Conservation (phyloP, 2,113 vertebrate genomes). For the Oryzias woworae region DNA sequence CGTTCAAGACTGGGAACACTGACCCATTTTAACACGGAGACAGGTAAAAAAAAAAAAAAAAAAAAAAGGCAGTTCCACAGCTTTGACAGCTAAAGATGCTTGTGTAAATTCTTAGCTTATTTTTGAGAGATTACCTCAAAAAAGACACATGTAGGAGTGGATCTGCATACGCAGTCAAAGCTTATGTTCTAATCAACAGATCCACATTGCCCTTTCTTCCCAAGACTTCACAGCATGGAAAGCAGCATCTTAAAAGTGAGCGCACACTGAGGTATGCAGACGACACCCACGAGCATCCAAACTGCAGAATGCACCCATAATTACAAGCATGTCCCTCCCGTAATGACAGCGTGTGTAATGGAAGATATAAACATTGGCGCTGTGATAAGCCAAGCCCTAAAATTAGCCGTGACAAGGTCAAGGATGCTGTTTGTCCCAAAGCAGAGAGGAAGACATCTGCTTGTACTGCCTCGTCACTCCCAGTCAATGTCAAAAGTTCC, state of each 20-base stretch:
- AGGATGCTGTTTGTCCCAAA: constrained; percentile 68
- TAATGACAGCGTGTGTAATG: constrained; percentile 72
- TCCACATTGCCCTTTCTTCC: not conserved
- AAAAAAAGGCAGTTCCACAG: constrained; percentile 12
- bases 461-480: constrained; percentile 66
- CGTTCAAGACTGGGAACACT: constrained; percentile 30
- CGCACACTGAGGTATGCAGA: constrained; percentile 11
- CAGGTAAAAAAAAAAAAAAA: constrained; percentile 35
- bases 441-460: constrained; percentile 70
- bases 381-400: constrained; percentile 68
- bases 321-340: constrained; percentile 57
- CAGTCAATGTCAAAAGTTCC: constrained; percentile 69
- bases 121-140: not conserved
- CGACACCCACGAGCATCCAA: constrained; percentile 29
- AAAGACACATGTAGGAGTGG: not conserved
- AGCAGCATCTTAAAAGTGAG: constrained; percentile 17
- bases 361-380: constrained; percentile 72
- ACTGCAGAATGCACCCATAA: constrained; percentile 39
- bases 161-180: not conserved
- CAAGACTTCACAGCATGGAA: not conserved
- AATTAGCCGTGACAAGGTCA: constrained; percentile 72
- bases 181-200: not conserved
- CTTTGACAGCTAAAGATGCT: constrained; percentile 11
- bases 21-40: constrained; percentile 37
- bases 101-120: constrained; percentile 15